Base-by-base conservation (phyloP, 2,888 invertebrate species). In the Drosophila birchii region DNA sequence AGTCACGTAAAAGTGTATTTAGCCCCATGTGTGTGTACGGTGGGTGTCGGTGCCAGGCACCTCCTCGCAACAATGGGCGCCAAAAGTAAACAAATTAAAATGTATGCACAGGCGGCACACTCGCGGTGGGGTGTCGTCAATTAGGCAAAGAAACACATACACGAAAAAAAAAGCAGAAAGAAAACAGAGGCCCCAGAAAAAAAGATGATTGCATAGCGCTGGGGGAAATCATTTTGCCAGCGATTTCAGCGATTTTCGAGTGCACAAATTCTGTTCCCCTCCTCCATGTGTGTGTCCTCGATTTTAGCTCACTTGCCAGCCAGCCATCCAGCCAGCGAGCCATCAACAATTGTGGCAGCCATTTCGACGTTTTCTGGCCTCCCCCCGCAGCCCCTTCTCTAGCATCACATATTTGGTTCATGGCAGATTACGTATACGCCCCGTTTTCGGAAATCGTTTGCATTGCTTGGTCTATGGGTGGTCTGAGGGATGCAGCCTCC, bases 401-500 rank as follows among this genome's bases (percentile, higher is more conserved):
- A 51, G 66, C 66, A 64, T 66, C 64, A 20, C 86, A 80, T 83
- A 84, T 88, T 84, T 84, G 88, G 83, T 78, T 84, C 88, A 86
- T 80, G 86, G 84, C 86, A 88, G 88, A 83, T 88, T 84, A 78
- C 86, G 80, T 86, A 80, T 78, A 88, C 88, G 88, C 84, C 77
- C 79, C 74, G 81, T 87, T 82, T 81, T 51, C 47, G 75, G 79
- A 82, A 84, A 82, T 87, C 81, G 81, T 77, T 82, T 82, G 87
- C 84, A 79, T 86, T 86, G 78, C 83, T 59, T 53, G 70, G 53
- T 20, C 45, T 47, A 53, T 26, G 47, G 66, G 14, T n/a, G 56
- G 57, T 44, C 20, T 23, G 14, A 14, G 26, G 41, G 49, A 29
- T 49, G 49, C 62, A 44, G 47, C 60, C 47, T 54, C 49, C 23